Conservation (phyloP, 2,113 vertebrate genomes). For the Upupa epops region DNA sequence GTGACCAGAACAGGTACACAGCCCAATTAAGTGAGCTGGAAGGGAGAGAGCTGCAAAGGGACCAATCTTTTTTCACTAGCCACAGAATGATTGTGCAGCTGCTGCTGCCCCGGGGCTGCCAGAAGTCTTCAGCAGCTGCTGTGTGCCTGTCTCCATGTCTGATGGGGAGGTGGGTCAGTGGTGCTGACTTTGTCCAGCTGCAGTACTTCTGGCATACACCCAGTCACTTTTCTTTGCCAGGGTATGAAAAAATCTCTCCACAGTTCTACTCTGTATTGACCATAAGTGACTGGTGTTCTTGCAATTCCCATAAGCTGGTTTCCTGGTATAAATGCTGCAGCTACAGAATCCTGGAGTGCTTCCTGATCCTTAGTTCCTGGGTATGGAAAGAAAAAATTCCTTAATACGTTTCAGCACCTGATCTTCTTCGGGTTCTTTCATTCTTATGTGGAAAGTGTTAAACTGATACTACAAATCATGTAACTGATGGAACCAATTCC, state of each 20-base stretch:
- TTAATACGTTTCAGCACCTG: neutral
- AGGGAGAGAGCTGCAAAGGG: neutral
- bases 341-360: neutral
- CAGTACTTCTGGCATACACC: neutral
- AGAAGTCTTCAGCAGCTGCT: neutral
- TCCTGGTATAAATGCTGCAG: neutral
- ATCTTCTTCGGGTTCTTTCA: neutral
- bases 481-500: neutral
- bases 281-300: neutral
- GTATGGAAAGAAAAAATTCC: neutral
- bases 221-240: neutral
- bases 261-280: neutral
- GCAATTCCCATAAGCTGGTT: neutral
- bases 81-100: neutral
- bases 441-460: neutral
- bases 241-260: neutral
- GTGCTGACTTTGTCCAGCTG: neutral
- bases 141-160: neutral
- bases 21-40: neutral
- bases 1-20: neutral
- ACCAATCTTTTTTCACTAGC: neutral
- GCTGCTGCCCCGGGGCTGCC: neutral
- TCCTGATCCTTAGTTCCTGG: neutral
- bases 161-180: neutral
- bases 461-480: neutral